Conservation (phyloP, 2,797 vertebrate species). For the Ctenopoma kingsleyae region DNA sequence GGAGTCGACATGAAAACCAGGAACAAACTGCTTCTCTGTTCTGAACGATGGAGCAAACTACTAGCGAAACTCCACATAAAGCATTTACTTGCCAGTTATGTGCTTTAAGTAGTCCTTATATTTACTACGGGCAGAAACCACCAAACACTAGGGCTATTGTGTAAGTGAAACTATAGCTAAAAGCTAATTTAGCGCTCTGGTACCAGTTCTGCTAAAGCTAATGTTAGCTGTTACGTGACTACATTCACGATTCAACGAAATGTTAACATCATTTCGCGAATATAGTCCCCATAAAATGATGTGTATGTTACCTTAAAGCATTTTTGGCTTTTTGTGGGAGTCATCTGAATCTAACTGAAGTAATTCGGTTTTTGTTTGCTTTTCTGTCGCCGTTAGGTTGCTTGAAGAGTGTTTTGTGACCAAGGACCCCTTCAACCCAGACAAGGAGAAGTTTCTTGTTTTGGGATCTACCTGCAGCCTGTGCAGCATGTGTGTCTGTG, state of each 20-base stretch:
- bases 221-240: constrained; percentile 12
- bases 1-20: constrained; percentile 2
- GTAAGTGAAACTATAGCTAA: constrained; percentile 81
- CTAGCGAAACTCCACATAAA: constrained; percentile 53
- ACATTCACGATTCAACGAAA: background rate
- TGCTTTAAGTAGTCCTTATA: constrained; percentile 83
- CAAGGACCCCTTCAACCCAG: constrained; percentile 90
- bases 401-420: constrained; percentile 91
- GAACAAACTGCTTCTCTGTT: constrained; percentile 13
- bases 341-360: accelerated
- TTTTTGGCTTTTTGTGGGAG: background rate
- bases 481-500: constrained; percentile 86
- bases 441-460: constrained; percentile 89
- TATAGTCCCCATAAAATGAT: too few species aligned
- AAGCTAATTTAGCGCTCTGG: background rate
- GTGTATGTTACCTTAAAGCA: accelerated
- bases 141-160: constrained; percentile 86
- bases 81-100: constrained; percentile 88
- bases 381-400: constrained; percentile 75
- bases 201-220: constrained; percentile 45
- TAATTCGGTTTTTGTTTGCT: accelerated
- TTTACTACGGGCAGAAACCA: constrained; percentile 89
- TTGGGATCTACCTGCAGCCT: constrained; percentile 88
- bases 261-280: background rate
- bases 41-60: constrained; percentile 75